A percentile compares a stretch with the other conserved stretches of the same genome.
Evolutionary conservation across 2,888 invertebrate genomes (phyloP).

Genomic region (Gerris lacustris): DNA sequence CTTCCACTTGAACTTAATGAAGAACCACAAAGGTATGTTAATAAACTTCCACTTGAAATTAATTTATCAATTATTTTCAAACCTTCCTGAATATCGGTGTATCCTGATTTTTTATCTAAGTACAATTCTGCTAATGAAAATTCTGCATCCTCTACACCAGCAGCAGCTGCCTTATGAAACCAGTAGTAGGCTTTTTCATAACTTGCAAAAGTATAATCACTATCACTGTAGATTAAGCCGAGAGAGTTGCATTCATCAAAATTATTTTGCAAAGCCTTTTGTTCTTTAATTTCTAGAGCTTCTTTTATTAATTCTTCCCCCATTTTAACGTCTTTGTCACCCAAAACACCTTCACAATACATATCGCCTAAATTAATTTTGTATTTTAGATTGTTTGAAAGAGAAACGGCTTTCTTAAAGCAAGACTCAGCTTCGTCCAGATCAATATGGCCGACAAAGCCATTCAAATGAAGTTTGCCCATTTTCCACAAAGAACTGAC

Average conservation of each 20-base stretch:
- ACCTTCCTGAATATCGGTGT: background rate
- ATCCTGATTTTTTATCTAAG: background rate
- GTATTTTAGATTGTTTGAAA: background rate
- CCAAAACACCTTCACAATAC: background rate
- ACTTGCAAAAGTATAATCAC: background rate
- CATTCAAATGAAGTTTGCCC: background rate
- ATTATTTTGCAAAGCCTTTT: background rate
- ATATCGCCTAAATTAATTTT: background rate
- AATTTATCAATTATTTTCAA: background rate
- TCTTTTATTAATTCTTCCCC: background rate
- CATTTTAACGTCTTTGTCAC: background rate
- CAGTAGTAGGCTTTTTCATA: background rate
- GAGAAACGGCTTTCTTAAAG: background rate
- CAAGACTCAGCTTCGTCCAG: background rate
- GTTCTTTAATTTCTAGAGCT: background rate
- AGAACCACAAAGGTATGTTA: too few relatives aligned
- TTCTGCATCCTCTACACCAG: background rate
- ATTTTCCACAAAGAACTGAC: background rate
- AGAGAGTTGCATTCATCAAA: background rate
- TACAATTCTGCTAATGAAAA: background rate
- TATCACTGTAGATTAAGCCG: background rate
- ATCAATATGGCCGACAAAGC: background rate
- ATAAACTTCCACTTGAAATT: background rate
- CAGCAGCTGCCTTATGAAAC: background rate
- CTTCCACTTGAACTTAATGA: background rate